Percentiles rank a stretch among this genome's conserved stretches.
phyloP scores from a whole-genome alignment of 2,113 vertebrate genomes.

The Tragulus kanchil region DNA sequence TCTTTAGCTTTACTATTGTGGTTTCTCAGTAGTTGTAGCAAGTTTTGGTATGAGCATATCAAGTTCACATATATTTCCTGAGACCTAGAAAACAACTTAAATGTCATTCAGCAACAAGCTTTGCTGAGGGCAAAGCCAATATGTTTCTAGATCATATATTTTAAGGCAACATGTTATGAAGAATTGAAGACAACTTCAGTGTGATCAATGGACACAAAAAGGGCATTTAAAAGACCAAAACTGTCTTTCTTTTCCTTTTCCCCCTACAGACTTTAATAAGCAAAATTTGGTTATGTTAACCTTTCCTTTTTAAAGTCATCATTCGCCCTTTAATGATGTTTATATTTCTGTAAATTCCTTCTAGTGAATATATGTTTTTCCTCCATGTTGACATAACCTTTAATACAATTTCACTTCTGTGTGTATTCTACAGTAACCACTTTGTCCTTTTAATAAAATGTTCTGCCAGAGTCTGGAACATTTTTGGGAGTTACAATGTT shows the following conservation, averaged over 20 bases:
- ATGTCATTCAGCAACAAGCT: neutral
- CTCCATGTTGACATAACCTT: constrained; percentile 71
- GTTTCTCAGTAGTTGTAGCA: constrained; percentile 22
- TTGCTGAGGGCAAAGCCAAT: neutral
- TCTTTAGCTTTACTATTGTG: neutral
- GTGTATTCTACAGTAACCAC: constrained; percentile 27
- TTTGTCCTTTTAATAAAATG: constrained; percentile 59
- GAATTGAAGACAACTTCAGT: neutral
- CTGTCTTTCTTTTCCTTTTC: neutral
- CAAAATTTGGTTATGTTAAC: constrained; percentile 54
- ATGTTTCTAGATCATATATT: neutral
- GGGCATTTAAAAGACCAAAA: neutral
- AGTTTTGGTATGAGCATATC: neutral
- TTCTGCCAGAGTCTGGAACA: neutral
- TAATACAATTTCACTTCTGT: constrained; percentile 3
- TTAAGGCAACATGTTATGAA: neutral
- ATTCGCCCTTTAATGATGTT: constrained; percentile 71
- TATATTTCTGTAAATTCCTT: constrained; percentile 55
- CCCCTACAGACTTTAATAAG: constrained; percentile 1
- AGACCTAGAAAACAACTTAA: constrained; percentile 17
- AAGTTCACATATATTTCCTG: neutral
- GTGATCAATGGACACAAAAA: neutral
- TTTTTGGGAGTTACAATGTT: neutral
- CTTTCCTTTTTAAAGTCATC: constrained; percentile 56
- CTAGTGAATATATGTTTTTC: constrained; percentile 48